Percentiles rank a stretch among this genome's conserved stretches.
Evolutionary conservation across 2,888 invertebrate species (phyloP).

Genomic region (Stenotaenia linearis): DNA sequence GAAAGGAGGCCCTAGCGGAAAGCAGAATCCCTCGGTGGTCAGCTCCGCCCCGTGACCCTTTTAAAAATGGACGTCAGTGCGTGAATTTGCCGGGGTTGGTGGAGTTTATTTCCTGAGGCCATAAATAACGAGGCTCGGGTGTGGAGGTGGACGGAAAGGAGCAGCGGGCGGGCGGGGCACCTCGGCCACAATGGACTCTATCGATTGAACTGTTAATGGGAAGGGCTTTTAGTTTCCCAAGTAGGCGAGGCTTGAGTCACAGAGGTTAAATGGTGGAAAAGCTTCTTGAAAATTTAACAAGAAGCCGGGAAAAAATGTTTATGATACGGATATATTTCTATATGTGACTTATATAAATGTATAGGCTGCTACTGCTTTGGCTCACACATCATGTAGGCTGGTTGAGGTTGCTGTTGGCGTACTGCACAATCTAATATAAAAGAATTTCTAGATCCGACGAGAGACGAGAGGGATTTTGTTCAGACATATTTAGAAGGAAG

Average conservation of each 20-base stretch:
- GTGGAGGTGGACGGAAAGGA: conserved; percentile 6
- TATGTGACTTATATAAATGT: neutral
- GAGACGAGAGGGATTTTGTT: neutral
- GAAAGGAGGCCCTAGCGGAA: neutral
- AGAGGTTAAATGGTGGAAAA: conserved; percentile 30
- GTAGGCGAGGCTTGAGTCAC: conserved; percentile 29
- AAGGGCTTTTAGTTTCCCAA: conserved; percentile 28
- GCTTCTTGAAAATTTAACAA: conserved; percentile 32
- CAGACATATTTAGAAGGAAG: neutral
- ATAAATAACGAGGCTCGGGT: conserved; percentile 27
- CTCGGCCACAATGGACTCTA: conserved; percentile 24
- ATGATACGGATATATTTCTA: neutral
- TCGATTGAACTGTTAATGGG: conserved; percentile 32
- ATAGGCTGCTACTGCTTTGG: neutral
- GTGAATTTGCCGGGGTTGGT: conserved; percentile 12
- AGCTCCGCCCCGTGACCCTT: conserved; percentile 1
- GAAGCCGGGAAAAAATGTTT: neutral
- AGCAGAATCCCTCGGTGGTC: neutral
- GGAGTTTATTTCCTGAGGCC: conserved; percentile 5
- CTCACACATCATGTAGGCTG: neutral
- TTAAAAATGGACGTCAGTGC: conserved; percentile 21
- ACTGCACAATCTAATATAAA: neutral
- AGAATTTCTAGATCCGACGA: neutral
- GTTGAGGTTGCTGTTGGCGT: neutral
- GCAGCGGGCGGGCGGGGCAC: conserved; percentile 6